A percentile compares a stretch with the other conserved stretches of the same genome.
Evolutionary conservation across 2,888 invertebrate genomes (phyloP).

Genomic region (Epirrhoe tristata): DNA sequence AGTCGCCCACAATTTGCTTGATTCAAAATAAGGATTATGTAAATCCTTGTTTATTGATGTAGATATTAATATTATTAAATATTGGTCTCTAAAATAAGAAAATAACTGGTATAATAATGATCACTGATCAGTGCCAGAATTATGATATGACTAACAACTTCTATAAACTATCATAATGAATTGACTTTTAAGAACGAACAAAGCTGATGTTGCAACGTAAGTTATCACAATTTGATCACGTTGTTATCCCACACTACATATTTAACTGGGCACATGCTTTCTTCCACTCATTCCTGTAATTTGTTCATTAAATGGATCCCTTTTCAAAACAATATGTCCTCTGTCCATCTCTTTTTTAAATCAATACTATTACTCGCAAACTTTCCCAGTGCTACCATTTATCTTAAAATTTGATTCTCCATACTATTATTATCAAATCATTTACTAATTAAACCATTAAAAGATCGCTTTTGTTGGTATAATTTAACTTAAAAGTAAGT

Average conservation of each 20-base stretch:
- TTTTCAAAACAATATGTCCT: too few relatives aligned
- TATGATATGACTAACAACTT: constrained; percentile 3
- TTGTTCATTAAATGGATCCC: too few relatives aligned
- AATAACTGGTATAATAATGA: constrained; percentile 15
- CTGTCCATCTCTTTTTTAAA: too few relatives aligned
- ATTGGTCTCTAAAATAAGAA: constrained; percentile 18
- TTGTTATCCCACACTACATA: background rate
- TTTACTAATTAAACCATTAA: too few relatives aligned
- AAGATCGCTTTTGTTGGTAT: too few relatives aligned
- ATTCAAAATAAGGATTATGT: constrained; percentile 43
- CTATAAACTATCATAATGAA: background rate
- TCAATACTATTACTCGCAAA: too few relatives aligned
- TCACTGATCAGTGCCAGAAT: constrained; percentile 9
- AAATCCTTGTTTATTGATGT: constrained; percentile 47
- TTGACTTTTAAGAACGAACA: background rate
- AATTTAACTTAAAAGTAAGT: too few relatives aligned
- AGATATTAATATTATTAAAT: constrained; percentile 34
- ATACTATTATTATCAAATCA: too few relatives aligned
- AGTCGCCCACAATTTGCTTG: constrained; percentile 41
- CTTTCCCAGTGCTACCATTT: too few relatives aligned
- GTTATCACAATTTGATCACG: background rate
- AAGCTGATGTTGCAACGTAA: background rate
- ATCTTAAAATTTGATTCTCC: too few relatives aligned
- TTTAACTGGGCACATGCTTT: background rate
- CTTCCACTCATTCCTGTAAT: too few relatives aligned